Base-by-base conservation (phyloP, 2,888 invertebrate species). In the Operophtera brumata region DNA sequence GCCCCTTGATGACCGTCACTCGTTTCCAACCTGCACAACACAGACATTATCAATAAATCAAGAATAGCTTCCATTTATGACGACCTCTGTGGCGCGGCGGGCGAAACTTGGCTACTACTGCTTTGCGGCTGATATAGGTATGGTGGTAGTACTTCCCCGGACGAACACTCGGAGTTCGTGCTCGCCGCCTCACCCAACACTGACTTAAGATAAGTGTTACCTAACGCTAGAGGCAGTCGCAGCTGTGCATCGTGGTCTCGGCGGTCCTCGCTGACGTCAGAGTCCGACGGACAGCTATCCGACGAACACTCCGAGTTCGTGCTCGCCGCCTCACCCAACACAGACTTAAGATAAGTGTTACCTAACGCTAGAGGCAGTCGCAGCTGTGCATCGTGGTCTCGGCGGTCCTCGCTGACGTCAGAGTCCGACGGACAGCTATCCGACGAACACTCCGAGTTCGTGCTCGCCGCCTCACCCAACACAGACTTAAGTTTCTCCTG, bases 1-100 rank as follows among this genome's bases (percentile, higher is more conserved):
- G 92, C 5, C 96, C 96, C 61, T 95, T 93, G 70, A 98, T 96
- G 49, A 96, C 92, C 0, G 98, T 98, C 78, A 97, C 96, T n/a
- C 98, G 91, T 70, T 95, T 95, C 98, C 98, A 98, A 56, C 97
- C 97, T 85, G 81, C 0, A 32, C 49, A 28, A 6, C 42, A 32
- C n/a, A 35, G 9, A 28, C 13, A 6, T 30, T 30, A 6, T 30
- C 7, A 30, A 30, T 30, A 30, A 30, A 8, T 5, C 28, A 2
- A 9, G 28, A 28, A 28, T 28, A 28, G 2, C 6, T 26, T 4
- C 26, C 5, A n/a, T n/a, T n/a, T n/a, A n/a, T n/a, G n/a, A n/a
- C n/a, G n/a, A n/a, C n/a, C n/a, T n/a, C n/a, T n/a, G 26, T 6
- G 5, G 26, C 26, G 26, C 26, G 26, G 26, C 26, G 6, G 26